A percentile compares a stretch with the other conserved stretches of the same genome.
These are phyloP conservation scores for Lasioglossum oenotherae DNA, from an alignment of 2,888 invertebrate genomes.

Conservation along the genomic window DNA sequence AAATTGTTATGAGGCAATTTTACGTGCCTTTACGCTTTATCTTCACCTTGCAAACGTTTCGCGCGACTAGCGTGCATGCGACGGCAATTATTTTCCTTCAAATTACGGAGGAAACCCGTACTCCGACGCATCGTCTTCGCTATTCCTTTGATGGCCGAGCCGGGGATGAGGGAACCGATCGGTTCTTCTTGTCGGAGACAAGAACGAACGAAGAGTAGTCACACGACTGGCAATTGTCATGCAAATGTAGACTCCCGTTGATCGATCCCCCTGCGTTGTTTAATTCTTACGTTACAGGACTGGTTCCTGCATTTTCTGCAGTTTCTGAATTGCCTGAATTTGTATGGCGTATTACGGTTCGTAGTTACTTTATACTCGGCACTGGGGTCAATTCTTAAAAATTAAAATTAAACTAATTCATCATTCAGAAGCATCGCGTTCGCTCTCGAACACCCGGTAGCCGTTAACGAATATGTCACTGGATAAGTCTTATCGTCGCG, in stretches of 20 bases:
- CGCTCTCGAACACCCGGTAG: neutral
- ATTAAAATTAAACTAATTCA: no score
- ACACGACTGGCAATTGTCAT: neutral
- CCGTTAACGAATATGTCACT: constrained; percentile 8
- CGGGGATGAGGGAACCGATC: neutral
- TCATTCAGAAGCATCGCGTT: neutral
- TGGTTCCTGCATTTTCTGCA: neutral
- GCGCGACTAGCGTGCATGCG: neutral
- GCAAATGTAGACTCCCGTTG: neutral
- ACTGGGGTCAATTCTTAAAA: no score
- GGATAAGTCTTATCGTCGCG: constrained; percentile 3
- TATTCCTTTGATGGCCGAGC: neutral
- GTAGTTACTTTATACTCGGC: no score
- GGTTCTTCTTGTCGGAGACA: neutral
- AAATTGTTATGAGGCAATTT: constrained; percentile 23
- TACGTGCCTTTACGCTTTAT: neutral
- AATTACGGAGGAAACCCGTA: neutral
- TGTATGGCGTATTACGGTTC: no score
- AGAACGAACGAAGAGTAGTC: neutral
- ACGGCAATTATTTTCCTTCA: neutral
- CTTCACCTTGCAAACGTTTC: neutral
- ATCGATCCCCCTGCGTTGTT: neutral
- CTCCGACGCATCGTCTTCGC: neutral
- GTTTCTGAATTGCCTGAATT: neutral
- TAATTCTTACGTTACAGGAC: neutral